Percentiles rank a stretch among this genome's conserved stretches.
phyloP scores from a whole-genome alignment of 2,113 vertebrate genomes.

The Procavia capensis region DNA sequence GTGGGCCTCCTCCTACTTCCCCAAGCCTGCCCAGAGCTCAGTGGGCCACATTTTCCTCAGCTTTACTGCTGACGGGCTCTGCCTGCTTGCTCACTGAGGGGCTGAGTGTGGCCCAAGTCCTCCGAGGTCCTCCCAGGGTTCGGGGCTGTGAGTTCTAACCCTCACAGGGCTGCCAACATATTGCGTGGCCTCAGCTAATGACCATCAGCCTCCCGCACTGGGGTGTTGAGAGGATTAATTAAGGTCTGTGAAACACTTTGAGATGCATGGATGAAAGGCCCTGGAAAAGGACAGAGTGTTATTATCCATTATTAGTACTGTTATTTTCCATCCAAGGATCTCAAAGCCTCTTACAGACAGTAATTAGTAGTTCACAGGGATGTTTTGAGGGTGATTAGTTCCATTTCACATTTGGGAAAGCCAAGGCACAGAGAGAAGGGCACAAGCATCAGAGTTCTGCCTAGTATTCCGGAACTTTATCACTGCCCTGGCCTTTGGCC shows the following conservation, averaged over 20 bases:
- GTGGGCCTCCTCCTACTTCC: not conserved
- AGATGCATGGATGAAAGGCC: conserved; percentile 80
- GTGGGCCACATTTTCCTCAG: not conserved
- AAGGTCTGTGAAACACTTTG: conserved; percentile 81
- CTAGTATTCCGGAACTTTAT: not conserved
- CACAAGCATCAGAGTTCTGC: not conserved
- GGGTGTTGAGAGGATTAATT: conserved; percentile 81
- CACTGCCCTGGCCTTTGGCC: too few species aligned
- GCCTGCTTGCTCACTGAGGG: not conserved
- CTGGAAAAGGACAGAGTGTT: conserved; percentile 68
- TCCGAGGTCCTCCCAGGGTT: not conserved
- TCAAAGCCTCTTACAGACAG: conserved; percentile 73
- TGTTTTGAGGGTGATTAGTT: conserved; percentile 73
- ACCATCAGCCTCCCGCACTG: conserved; percentile 68
- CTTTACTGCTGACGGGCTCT: not conserved
- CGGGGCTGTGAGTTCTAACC: conserved; percentile 54
- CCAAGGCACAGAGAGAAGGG: conserved; percentile 35
- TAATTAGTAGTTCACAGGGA: conserved; percentile 82
- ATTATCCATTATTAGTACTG: conserved; percentile 83
- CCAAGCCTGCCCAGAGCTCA: not conserved
- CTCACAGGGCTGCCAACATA: not conserved
- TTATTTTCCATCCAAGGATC: conserved; percentile 77
- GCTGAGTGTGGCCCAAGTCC: not conserved
- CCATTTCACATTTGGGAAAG: conserved; percentile 80
- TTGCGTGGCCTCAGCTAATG: conserved; percentile 78